A percentile compares a stretch with the other conserved stretches of the same genome.
These are phyloP conservation scores for Merluccius polli DNA, from an alignment of 2,797 vertebrate species.

Conservation along the genomic window DNA sequence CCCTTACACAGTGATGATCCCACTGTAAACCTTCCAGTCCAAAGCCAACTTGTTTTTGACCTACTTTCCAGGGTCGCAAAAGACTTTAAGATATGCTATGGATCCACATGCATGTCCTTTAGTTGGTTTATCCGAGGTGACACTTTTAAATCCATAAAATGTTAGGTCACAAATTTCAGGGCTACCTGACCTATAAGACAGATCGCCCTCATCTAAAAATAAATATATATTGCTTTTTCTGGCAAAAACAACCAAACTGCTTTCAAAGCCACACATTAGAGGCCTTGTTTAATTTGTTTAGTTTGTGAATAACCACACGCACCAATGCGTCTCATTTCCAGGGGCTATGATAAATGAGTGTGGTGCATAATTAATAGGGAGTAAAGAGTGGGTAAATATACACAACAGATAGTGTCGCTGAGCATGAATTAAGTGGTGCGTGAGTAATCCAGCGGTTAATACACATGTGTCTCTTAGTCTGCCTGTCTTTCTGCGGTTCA, in stretches of 20 bases:
- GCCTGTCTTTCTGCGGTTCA: constrained; percentile 26
- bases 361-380: constrained; percentile 48
- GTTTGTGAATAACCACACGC: constrained; percentile 11
- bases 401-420: constrained; percentile 29
- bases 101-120: background rate
- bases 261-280: background rate
- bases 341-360: constrained; percentile 32
- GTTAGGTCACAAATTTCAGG: too few relatives aligned
- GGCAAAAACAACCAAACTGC: background rate
- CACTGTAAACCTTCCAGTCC: too few relatives aligned
- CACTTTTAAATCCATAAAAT: too few relatives aligned
- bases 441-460: constrained; percentile 19
- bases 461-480: constrained; percentile 9
- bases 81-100: too few relatives aligned
- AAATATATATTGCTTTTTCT: background rate
- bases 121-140: background rate
- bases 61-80: too few relatives aligned
- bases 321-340: constrained; percentile 31
- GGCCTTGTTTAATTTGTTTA: background rate
- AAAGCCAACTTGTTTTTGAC: too few relatives aligned
- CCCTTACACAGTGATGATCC: too few relatives aligned
- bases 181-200: too few relatives aligned
- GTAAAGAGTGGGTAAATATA: constrained; percentile 34
- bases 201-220: too few relatives aligned
- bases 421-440: constrained; percentile 16